phyloP scores from a whole-genome alignment of 1,140 invertebrate genomes.

The Eriocheir sinensis region DNA sequence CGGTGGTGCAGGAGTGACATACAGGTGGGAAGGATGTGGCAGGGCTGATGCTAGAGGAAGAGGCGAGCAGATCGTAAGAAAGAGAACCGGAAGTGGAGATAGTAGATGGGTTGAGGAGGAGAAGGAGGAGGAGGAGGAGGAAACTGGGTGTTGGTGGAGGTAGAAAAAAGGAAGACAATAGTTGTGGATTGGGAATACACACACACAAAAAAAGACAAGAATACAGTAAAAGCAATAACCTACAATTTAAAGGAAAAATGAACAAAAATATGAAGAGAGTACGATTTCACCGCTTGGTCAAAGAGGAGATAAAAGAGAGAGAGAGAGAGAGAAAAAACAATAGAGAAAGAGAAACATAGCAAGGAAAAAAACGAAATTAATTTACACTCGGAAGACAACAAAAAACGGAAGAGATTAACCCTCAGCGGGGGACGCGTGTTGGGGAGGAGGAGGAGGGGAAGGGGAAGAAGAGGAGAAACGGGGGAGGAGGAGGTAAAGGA shows the following conservation, averaged over 20 bases:
- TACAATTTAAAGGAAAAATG: too few species aligned
- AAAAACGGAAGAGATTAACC: slow-evolving; percentile 1
- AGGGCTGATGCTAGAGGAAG: not conserved
- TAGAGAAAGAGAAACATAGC: slow-evolving; percentile 7
- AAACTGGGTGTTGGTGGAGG: not conserved
- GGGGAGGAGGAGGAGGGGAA: not conserved
- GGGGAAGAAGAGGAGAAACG: not conserved
- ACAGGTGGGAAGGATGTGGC: not conserved
- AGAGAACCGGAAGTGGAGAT: not conserved
- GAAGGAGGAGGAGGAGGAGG: not conserved
- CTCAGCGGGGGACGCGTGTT: not conserved
- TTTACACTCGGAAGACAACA: not conserved
- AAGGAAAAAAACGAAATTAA: not conserved
- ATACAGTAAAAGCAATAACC: not conserved
- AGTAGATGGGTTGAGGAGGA: not conserved
- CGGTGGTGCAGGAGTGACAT: not conserved
- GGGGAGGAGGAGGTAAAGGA: not conserved
- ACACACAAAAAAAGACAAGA: not conserved
- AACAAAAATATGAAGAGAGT: slow-evolving; percentile 5
- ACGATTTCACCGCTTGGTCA: slow-evolving; percentile 13
- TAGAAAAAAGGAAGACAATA: not conserved
- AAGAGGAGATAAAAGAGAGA: slow-evolving; percentile 32
- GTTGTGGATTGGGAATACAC: not conserved
- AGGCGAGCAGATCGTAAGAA: too few species aligned
- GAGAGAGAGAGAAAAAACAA: slow-evolving; percentile 33